Evolutionary conservation across 2,113 vertebrate genomes (phyloP).

Genomic region (Lonchura striata): DNA sequence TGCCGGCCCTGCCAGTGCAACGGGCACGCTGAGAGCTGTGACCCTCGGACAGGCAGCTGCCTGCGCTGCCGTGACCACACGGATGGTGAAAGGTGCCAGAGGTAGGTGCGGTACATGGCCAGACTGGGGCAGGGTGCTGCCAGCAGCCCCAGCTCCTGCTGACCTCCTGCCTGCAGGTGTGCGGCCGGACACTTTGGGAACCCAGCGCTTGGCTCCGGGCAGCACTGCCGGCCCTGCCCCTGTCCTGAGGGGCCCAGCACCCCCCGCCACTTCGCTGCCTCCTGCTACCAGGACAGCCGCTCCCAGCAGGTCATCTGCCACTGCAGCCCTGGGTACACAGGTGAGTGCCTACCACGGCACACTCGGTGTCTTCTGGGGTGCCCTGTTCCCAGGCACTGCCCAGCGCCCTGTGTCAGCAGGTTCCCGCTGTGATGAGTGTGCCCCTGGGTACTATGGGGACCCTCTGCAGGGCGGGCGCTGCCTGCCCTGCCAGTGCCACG

Average conservation of each 20-base stretch:
- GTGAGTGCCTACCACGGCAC: slow-evolving; percentile 34
- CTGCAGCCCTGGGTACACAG: slow-evolving; percentile 92
- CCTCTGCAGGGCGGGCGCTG: slow-evolving; percentile 86
- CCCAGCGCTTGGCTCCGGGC: slow-evolving; percentile 79
- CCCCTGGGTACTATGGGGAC: slow-evolving; percentile 92
- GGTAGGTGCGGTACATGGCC: slow-evolving; percentile 59
- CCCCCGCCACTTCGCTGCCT: slow-evolving; percentile 85
- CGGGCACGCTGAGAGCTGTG: slow-evolving; percentile 82
- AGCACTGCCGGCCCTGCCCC: slow-evolving; percentile 90
- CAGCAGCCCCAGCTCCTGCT: fast-evolving
- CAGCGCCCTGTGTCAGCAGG: slow-evolving; percentile 61
- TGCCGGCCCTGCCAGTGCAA: slow-evolving; percentile 90
- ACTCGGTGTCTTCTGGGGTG: fast-evolving
- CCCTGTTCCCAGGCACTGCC: fast-evolving
- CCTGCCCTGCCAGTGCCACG: slow-evolving; percentile 87
- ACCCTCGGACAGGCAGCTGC: slow-evolving; percentile 84
- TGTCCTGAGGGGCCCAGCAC: slow-evolving; percentile 90
- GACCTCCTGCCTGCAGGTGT: slow-evolving; percentile 72
- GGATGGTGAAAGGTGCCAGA: slow-evolving; percentile 86
- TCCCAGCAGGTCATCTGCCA: slow-evolving; percentile 87
- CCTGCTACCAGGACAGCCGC: slow-evolving; percentile 90
- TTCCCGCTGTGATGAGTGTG: slow-evolving; percentile 88
- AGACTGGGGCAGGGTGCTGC: neutral
- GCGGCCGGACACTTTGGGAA: slow-evolving; percentile 87
- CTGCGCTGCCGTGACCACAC: slow-evolving; percentile 88